Evolutionary conservation across 2,113 vertebrate genomes (phyloP), one percentile per base, ranked within the genome.

Genomic region (Shinisaurus crocodilurus): DNA sequence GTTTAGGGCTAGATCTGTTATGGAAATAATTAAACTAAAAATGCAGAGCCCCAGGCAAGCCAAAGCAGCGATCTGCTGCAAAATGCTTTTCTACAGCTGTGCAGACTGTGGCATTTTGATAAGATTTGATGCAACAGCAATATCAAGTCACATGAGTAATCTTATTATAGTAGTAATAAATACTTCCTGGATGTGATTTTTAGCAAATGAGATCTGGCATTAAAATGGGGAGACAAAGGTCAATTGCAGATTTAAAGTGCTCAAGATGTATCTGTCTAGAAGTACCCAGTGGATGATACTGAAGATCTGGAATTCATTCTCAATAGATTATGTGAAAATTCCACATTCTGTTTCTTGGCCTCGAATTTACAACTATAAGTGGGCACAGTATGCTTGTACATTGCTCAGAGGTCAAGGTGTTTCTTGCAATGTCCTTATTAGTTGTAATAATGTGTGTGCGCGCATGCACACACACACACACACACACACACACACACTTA

Each of bases 111-210:
- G 91, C 8, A 63, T 92, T 76, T 88, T 23, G 9, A n/a, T 50
- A 69, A 88, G 85, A 65, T 60, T 86, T 82, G 1, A 43, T 93
- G 86, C 34, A n/a, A 65, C 77, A 85, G 90, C 83, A 90, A 48
- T 79, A 85, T 79, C 85, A 88, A 2, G 82, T 69, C 88, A 89
- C 37, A 88, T 92, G 89, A 80, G 84, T 82, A 76, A 82, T 94
- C 86, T 0, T 1, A 72, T 70, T 91, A 85, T 4, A 85, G 34
- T 86, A 70, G 48, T 80, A 80, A 85, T 54, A 86, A 63, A 80
- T 94, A 5, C 0, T 72, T 94, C 90, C 85, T 92, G 54, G 9
- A 43, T 27, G 6, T 80, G 50, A 72, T 92, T 91, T 90, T 90
- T 77, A 80, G 9, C 89, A 89, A 92, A 90, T 91, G 67, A 90